Percentiles rank a stretch among this genome's conserved stretches.
These are phyloP conservation scores for Stegostoma tigrinum DNA, from an alignment of 2,113 vertebrate species.

Conservation along the genomic window DNA sequence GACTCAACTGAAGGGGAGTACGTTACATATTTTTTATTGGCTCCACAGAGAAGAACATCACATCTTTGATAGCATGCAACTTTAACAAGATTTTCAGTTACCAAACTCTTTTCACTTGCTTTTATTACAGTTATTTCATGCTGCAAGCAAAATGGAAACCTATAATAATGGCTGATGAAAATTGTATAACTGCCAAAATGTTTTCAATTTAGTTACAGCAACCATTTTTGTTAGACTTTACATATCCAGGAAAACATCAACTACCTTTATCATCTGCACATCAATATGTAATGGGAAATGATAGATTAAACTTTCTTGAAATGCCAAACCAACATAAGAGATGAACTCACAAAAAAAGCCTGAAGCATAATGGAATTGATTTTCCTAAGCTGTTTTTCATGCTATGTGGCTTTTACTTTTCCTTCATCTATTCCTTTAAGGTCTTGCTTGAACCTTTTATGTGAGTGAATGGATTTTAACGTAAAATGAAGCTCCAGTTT, in stretches of 20 bases:
- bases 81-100: background rate
- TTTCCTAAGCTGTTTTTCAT: constrained; percentile 27
- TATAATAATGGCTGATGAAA: background rate
- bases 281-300: constrained; percentile 31
- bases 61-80: background rate
- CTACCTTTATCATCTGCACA: background rate
- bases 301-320: constrained; percentile 33
- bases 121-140: background rate
- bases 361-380: constrained; percentile 33
- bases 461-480: constrained; percentile 2
- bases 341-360: constrained; percentile 30
- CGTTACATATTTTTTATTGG: background rate
- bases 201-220: background rate
- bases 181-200: background rate
- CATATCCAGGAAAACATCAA: background rate
- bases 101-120: background rate
- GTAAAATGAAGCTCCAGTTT: constrained; percentile 21
- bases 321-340: constrained; percentile 18
- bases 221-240: background rate
- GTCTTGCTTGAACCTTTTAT: background rate
- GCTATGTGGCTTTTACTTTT: constrained; percentile 13
- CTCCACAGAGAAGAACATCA: background rate
- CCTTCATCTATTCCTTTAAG: constrained; percentile 15
- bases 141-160: background rate
- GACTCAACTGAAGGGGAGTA: background rate